These are phyloP conservation scores for Trissoscelio sp. DNA, from an alignment of 2,888 invertebrate species.

Conservation along the genomic window DNA sequence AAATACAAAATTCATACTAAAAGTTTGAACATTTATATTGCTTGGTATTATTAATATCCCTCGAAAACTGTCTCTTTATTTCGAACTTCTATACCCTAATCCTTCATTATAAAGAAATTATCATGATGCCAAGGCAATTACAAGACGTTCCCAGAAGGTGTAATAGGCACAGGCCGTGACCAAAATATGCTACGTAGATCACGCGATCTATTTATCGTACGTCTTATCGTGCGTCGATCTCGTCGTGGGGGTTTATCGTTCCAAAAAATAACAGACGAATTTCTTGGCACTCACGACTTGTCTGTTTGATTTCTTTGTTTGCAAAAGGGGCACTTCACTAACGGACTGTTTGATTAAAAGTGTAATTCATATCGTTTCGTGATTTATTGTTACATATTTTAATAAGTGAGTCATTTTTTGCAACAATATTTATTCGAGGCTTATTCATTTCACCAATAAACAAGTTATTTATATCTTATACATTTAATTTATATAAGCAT, in stretches of 20 bases:
- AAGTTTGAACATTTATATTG: no score
- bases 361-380: constrained; percentile 13
- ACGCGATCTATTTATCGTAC: constrained; percentile 62
- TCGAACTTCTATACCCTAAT: not conserved
- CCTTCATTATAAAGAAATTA: constrained; percentile 43
- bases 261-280: constrained; percentile 57
- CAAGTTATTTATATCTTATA: no score
- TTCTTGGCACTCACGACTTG: constrained; percentile 57
- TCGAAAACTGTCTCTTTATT: not conserved
- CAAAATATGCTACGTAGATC: constrained; percentile 58
- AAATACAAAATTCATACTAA: no score
- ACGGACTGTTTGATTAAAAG: constrained; percentile 44
- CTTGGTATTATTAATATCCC: no score
- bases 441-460: no score
- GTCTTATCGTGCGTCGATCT: constrained; percentile 60
- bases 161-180: constrained; percentile 42
- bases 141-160: constrained; percentile 43
- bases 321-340: constrained; percentile 38
- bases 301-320: constrained; percentile 58
- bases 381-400: constrained; percentile 10
- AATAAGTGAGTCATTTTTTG: constrained; percentile 6
- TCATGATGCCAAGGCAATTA: constrained; percentile 49
- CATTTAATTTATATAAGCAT: no score
- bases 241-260: constrained; percentile 52
- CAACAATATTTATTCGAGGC: not conserved